Evolutionary conservation across 2,797 vertebrate species (phyloP).

Genomic region (Peromyscus nudipes): DNA sequence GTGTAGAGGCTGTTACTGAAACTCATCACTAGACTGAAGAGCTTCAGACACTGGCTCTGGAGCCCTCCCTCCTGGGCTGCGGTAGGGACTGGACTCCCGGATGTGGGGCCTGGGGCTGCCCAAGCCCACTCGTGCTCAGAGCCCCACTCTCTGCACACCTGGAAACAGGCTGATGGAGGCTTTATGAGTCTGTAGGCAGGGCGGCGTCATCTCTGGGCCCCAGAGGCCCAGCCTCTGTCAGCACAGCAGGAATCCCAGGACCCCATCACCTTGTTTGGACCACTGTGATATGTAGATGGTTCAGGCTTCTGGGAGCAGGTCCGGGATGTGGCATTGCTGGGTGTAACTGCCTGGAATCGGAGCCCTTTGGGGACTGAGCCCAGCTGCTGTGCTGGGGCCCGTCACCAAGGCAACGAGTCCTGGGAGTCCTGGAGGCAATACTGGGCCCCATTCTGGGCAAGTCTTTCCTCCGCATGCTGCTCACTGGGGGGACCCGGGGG

Average conservation of each 20-base stretch:
- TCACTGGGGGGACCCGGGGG: background rate
- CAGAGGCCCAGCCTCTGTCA: background rate
- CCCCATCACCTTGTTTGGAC: background rate
- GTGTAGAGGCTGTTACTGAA: accelerated
- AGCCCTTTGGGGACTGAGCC: background rate
- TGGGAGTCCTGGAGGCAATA: background rate
- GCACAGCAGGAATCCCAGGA: accelerated
- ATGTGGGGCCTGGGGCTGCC: background rate
- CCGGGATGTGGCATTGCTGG: background rate
- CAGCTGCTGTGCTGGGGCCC: background rate
- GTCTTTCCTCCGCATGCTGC: background rate
- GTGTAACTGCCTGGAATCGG: background rate
- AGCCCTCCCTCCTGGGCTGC: background rate
- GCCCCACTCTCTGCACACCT: background rate
- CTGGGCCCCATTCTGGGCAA: background rate
- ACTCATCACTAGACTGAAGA: background rate
- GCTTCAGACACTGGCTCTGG: background rate
- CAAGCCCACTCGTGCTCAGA: background rate
- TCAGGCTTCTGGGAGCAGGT: background rate
- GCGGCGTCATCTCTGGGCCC: background rate
- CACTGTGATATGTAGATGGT: background rate
- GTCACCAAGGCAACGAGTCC: background rate
- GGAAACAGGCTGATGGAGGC: background rate
- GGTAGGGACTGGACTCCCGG: background rate
- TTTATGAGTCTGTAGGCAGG: background rate